Base-by-base conservation (phyloP, 2,888 invertebrate species). In the Nasonovia ribisnigri region DNA sequence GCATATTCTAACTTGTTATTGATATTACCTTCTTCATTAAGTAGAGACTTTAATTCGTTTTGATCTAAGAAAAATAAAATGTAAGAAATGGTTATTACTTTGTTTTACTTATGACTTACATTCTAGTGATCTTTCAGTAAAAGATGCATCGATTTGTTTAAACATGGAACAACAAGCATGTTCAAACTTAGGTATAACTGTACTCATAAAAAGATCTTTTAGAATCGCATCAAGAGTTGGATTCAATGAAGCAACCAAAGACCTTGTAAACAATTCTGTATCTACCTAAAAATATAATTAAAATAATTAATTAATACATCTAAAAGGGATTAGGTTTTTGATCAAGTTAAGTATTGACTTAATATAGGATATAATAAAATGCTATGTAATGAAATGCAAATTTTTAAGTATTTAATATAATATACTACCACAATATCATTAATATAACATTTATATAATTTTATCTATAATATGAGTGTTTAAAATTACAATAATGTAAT, bases 91-190 rank as follows among this genome's bases (percentile, higher is more conserved):
- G 29, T 86, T 42, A 36, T 36, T 36, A 51, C 3, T 42, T 16
- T 29, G 11, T 51, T 88, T 77, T 26, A 51, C n/a, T 36, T 6
- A 48, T n/a, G n/a, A 92, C 94, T 94, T 91, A 99, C 99, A 98
- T 96, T 99, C 99, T 95, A 97, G 97, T 16, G 99, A 98, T 92
- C 99, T 99, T 95, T 97, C 97, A 92, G 97, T 97, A 96, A 99
- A 99, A 42, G 98, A 97, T 91, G 98, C 97, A 95, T 98, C 98
- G 94, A 99, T 96, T 96, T 99, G 99, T 88, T 97, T 97, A 95
- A 99, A 98, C 97, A 99, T 97, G 95, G 97, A 97, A 95, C 97
- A 97, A 95, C 98, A 98, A 93, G 98, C 97, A 95, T 97, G 97
- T 96, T 99, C 99, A 96, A 98, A 98, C 60, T 97, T 97, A 6